These are phyloP conservation scores for Heliothis subflexa DNA, from an alignment of 1,140 invertebrate genomes.

Conservation along the genomic window DNA sequence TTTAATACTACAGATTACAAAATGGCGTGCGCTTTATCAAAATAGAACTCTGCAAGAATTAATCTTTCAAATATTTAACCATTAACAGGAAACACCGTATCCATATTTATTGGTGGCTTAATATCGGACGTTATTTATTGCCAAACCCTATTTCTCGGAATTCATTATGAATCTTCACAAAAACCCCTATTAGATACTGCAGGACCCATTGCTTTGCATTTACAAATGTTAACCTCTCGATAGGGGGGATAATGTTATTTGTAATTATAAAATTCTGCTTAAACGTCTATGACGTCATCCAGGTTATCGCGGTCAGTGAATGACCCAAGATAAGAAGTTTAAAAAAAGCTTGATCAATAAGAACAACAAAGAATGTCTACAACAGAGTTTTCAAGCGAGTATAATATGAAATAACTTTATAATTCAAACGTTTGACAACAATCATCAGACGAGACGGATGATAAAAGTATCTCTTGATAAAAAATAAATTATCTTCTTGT, in stretches of 20 bases:
- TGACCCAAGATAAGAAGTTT: too few species aligned
- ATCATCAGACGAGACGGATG: not conserved
- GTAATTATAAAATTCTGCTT: too few species aligned
- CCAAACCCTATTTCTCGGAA: constrained; percentile 34
- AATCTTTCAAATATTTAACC: not conserved
- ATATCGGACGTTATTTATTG: constrained; percentile 30
- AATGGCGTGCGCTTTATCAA: constrained; percentile 7
- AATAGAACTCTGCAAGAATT: not conserved
- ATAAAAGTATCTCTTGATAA: not conserved
- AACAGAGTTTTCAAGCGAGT: too few species aligned
- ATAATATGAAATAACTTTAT: too few species aligned
- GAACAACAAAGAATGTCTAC: too few species aligned
- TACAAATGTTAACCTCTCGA: not conserved
- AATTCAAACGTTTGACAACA: too few species aligned
- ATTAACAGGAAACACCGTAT: constrained; percentile 22
- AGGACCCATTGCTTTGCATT: not conserved
- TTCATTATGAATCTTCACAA: constrained; percentile 38
- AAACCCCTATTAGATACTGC: constrained; percentile 7
- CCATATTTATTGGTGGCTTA: constrained; percentile 46
- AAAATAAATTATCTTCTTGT: not conserved
- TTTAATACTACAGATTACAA: not conserved
- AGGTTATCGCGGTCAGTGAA: too few species aligned
- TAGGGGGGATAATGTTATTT: too few species aligned
- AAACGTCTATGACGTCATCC: too few species aligned
- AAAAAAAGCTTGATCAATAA: too few species aligned